Percentiles rank a stretch among this genome's conserved stretches.
These are phyloP conservation scores for Anorthoa munda DNA, from an alignment of 2,888 invertebrate species.

Conservation along the genomic window DNA sequence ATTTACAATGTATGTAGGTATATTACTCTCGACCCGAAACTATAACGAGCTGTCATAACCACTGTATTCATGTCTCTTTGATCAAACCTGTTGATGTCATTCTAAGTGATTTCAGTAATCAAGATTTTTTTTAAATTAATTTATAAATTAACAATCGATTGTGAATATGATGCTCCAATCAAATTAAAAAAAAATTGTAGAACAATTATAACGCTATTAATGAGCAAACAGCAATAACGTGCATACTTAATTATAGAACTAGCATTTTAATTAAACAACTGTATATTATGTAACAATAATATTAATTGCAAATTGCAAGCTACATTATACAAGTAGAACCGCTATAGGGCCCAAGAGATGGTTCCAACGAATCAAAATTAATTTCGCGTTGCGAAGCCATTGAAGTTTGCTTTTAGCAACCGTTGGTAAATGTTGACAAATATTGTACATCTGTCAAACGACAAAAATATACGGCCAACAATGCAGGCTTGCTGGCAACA, in stretches of 20 bases:
- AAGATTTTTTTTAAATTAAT: conserved; percentile 19
- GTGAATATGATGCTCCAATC: background rate
- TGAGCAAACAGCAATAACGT: background rate
- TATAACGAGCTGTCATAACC: conserved; percentile 53
- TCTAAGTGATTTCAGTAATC: conserved; percentile 7
- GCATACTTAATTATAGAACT: conserved; percentile 9
- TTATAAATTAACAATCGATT: background rate
- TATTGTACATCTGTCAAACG: conserved; percentile 84
- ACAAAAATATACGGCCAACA: conserved; percentile 69
- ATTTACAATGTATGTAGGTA: background rate
- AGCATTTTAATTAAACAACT: conserved; percentile 13
- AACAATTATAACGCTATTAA: background rate
- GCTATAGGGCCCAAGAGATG: conserved; percentile 19
- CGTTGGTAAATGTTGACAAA: conserved; percentile 82
- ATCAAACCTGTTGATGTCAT: conserved; percentile 48
- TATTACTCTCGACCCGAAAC: conserved; percentile 18
- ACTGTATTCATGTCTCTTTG: conserved; percentile 52
- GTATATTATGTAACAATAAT: background rate
- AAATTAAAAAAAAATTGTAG: background rate
- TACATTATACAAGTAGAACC: conserved; percentile 14
- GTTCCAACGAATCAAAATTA: conserved; percentile 79
- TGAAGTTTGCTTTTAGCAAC: conserved; percentile 81
- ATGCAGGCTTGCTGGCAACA: conserved; percentile 60
- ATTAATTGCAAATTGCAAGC: background rate
- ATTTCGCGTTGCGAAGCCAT: conserved; percentile 76